Evolutionary conservation across 2,113 vertebrate genomes (phyloP).

Genomic region (Bambusicola thoracicus): DNA sequence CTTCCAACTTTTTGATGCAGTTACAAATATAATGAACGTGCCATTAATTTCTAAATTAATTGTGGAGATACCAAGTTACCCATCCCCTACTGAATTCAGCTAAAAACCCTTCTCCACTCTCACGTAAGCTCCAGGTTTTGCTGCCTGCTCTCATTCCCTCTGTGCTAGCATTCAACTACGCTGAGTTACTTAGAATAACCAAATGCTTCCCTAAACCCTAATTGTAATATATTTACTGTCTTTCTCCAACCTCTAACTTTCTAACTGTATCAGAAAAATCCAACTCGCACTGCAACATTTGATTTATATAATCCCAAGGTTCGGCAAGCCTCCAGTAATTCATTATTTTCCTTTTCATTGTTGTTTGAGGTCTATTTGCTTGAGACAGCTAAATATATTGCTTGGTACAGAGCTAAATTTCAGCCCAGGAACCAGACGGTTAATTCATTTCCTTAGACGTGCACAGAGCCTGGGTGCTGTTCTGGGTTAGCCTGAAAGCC

Average conservation of each 20-base stretch:
- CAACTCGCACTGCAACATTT: neutral
- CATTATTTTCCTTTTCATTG: neutral
- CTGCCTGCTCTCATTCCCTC: neutral
- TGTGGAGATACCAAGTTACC: neutral
- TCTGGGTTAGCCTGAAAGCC: neutral
- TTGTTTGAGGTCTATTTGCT: constrained; percentile 1
- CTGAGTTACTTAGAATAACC: neutral
- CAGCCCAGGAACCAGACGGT: constrained; percentile 20
- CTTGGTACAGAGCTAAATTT: neutral
- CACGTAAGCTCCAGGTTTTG: neutral
- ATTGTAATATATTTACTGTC: neutral
- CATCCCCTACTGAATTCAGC: neutral
- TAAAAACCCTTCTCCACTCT: neutral
- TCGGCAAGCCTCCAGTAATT: neutral
- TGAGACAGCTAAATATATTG: neutral
- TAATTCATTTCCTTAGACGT: neutral
- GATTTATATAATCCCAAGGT: neutral
- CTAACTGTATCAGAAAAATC: neutral
- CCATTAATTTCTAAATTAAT: neutral
- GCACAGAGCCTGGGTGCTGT: neutral
- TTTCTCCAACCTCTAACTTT: neutral
- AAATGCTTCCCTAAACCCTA: neutral
- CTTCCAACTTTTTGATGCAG: neutral
- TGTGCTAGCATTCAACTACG: neutral
- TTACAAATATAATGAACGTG: neutral